Conservation (phyloP, 2,888 invertebrate species). For the Ophion ellenae region DNA sequence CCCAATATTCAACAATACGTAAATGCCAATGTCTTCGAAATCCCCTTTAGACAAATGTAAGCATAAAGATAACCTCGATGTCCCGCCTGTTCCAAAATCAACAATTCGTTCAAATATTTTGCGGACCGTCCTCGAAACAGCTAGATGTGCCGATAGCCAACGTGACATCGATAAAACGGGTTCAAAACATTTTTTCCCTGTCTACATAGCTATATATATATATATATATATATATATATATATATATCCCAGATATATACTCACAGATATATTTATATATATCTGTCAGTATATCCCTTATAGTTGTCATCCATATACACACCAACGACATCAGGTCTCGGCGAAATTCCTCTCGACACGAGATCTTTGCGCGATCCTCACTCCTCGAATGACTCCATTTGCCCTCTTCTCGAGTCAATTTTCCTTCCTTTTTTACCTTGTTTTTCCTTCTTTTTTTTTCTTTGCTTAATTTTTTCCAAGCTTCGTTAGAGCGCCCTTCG, state of each 20-base stretch:
- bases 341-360: slow-evolving; percentile 37
- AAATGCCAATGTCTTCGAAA: neutral
- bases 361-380: slow-evolving; percentile 46
- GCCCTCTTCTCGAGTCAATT: slow-evolving; percentile 26
- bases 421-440: neutral
- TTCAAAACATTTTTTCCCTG: neutral
- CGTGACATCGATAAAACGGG: neutral
- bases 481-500: slow-evolving; percentile 40
- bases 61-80: neutral
- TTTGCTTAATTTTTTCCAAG: slow-evolving; percentile 31
- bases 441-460: neutral
- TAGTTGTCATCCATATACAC: neutral
- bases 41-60: neutral
- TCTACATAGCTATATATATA: neutral
- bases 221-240: neutral
- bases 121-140: neutral
- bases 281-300: neutral
- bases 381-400: slow-evolving; percentile 64
- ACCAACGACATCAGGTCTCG: slow-evolving; percentile 35
- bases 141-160: neutral
- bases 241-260: no score
- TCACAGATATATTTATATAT: no score
- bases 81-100: neutral
- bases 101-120: neutral
- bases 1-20: neutral